Evolutionary conservation across 1,140 invertebrate species (phyloP).

Genomic region (Zophobas morio): DNA sequence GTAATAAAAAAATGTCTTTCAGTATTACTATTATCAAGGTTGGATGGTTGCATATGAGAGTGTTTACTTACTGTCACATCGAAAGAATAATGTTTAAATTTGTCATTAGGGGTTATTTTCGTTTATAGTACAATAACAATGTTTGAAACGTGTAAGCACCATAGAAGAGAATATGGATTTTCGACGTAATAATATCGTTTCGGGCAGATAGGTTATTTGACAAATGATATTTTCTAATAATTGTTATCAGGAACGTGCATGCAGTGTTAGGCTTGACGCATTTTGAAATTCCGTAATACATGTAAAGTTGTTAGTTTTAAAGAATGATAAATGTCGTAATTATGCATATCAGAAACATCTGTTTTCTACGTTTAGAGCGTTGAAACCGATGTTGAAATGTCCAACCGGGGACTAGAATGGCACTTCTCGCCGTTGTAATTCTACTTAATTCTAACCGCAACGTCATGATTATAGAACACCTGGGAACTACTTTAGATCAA

Average conservation of each 20-base stretch:
- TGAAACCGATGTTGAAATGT: slow-evolving; percentile 47
- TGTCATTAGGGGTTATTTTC: too few relatives aligned
- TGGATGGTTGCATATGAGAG: too few relatives aligned
- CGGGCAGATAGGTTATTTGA: slow-evolving; percentile 13
- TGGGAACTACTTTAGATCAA: slow-evolving; percentile 41
- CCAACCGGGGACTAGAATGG: slow-evolving; percentile 42
- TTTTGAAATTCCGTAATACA: slow-evolving; percentile 28
- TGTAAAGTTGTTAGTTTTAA: slow-evolving; percentile 46
- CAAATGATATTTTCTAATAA: slow-evolving; percentile 30
- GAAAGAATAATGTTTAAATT: too few relatives aligned
- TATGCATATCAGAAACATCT: slow-evolving; percentile 51
- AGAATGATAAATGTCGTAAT: slow-evolving; percentile 50
- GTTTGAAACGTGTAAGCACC: too few relatives aligned
- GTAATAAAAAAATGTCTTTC: too few relatives aligned
- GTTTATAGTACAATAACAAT: too few relatives aligned
- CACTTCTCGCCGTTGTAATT: slow-evolving; percentile 43
- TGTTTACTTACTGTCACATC: too few relatives aligned
- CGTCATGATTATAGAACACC: slow-evolving; percentile 43
- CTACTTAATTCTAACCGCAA: slow-evolving; percentile 44
- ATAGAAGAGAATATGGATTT: slow-evolving; percentile 4
- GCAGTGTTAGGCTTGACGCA: neutral
- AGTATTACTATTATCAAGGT: too few relatives aligned
- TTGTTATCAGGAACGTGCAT: slow-evolving; percentile 26
- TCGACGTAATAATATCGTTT: slow-evolving; percentile 14
- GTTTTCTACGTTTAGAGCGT: slow-evolving; percentile 48